Base-by-base conservation (phyloP, 2,797 vertebrate species). In the Fistularia tabacaria region DNA sequence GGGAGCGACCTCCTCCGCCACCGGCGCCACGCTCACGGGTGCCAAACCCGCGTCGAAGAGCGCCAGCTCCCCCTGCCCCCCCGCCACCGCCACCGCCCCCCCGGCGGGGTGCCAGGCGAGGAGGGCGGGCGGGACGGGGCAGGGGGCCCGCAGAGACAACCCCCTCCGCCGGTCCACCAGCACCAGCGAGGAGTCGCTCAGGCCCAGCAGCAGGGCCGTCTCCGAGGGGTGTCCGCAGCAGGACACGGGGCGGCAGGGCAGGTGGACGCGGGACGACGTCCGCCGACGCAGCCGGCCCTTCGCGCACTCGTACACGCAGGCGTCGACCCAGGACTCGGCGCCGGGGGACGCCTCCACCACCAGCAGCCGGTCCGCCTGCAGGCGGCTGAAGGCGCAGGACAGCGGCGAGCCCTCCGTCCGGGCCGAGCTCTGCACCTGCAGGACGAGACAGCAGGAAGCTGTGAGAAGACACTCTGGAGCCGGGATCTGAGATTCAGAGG, bases 31-130 rank as follows among this genome's bases (percentile, higher is more conserved):
- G 64, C 80, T 90, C 58, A 99, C 0, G 11, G 93, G 92, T 7
- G 93, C 91, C 52, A 98, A 81, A 1, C 93, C 93, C 0, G 89
- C 89, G 84, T 99, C 95, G 72, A 96, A 97, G 78, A 93, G 87
- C 71, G 95, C 91, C 63, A 99, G 76, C 68, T 97, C 95, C 10
- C 93, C 94, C 76, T 95, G 93, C 49, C 87, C 91, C 58, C 91
- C 93, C 36, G 92, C 93, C 10, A 84, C 87, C 67, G 93, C 7
- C 13, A 93, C 82, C 76, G 94, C 6, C 7, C 91, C 91, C 15
- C 91, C 95, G 0, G 85, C 86, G 8, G 96, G 95, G 79, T 99
- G 96, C 91, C 91, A 98, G 61, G 88, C 85, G 3, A 95, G 71
- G 10, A 92, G 76, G 6, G 80, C 64, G 36, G 95, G 94, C 25